Base-by-base conservation (phyloP, 2,113 vertebrate species). In the Brachypteracias leptosomus region DNA sequence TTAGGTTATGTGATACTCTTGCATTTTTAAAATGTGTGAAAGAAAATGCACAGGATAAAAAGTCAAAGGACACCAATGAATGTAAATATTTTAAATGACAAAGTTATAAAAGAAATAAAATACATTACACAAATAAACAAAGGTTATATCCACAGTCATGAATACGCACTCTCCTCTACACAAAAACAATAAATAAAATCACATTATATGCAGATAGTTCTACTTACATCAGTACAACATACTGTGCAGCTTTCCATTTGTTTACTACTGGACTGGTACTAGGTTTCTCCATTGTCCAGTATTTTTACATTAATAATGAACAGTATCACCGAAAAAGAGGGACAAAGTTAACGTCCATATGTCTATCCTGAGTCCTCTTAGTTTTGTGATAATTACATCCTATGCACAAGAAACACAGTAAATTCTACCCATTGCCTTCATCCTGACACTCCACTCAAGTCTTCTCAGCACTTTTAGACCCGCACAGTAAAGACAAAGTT, bases 151-250 rank as follows among this genome's bases (percentile, higher is more conserved):
- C 98, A 98, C 97, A 98, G 97, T 98, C 95, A 97, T 95, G 93
- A 98, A 98, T 98, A 98, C 21, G 25, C 91, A 86, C 97, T 97
- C 97, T 98, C 66, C 85, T 91, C 98, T 98, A 98, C 98, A 98
- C 97, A 98, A 98, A 94, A 96, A 97, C 90, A 98, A 99, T 99
- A 99, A 99, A 99, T 98, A 98, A 99, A 98, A 98, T 98, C 98
- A 98, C 98, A 98, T 98, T 98, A 98, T 99, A 98, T 98, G 98
- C 98, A 98, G 97, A 98, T 98, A 98, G 96, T 98, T 98, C 98
- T 98, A 99, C 98, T 98, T 98, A 99, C 98, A 99, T 98, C 97
- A 98, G 97, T 98, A 98, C 97, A 98, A 98, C 84, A 98, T 96
- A 88, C 92, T 94, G 93, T 96, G 91, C 95, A 97, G 87, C 79